Base-by-base conservation (phyloP, 2,113 vertebrate species). In the Strigops habroptila region DNA sequence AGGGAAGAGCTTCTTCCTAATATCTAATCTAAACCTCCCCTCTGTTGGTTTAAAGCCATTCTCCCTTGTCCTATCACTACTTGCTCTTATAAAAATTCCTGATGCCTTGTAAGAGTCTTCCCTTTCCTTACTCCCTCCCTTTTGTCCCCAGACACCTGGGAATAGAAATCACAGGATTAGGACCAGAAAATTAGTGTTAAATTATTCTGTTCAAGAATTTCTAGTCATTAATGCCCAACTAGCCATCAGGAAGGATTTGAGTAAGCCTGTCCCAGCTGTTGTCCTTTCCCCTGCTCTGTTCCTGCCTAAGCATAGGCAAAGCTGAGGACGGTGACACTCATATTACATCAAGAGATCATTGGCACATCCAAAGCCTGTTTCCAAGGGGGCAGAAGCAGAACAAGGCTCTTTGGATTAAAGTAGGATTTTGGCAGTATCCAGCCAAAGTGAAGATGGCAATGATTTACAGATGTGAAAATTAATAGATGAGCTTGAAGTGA, bases 331-430 rank as follows among this genome's bases (percentile, higher is more conserved):
- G 22, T 4, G 53, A 74, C 15, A 4, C 39, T 91, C 69, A 10
- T 33, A 53, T 48, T 48, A 49, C 18, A 3, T 18, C 65, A 21
- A 23, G 33, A 31, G 13, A 46, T 19, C 43, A 12, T 1, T 28
- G 8, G 16, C 33, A 22, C 51, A 39, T 28, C 33, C 90, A 21
- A 43, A 30, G 3, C 1, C 0, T 4, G 15, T 35, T 48, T 62
- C 35, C 25, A 41, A 35, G 33, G 8, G 6, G 3, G 24, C 33
- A 78, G 65, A 76, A 37, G 22, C 14, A 65, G 48, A 63, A 51
- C 9, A 14, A 53, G n/a, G 27, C 33, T 24, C 19, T 51, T 8
- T 11, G 21, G 28, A 59, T n/a, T 59, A 35, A 57, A 77, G 39
- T 1, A 33, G 24, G 9, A 18, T 18, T 46, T 59, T 14, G 44